Base-by-base conservation (phyloP, 2,888 invertebrate genomes). In the Prosapia bicincta region DNA sequence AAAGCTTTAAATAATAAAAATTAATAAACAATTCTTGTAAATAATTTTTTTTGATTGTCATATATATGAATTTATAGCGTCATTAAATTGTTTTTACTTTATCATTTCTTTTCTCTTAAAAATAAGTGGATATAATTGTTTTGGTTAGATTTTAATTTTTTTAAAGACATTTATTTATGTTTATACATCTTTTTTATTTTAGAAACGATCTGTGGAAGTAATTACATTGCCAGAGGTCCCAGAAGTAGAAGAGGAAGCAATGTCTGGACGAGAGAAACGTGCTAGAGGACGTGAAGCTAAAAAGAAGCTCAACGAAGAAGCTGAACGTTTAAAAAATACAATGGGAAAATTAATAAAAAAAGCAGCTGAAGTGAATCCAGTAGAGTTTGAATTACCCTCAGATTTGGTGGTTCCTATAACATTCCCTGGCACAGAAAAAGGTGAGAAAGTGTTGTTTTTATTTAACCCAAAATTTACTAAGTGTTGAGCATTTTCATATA, bases 361-460 rank as follows among this genome's bases (percentile, higher is more conserved):
- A 0, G 97, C 96, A 1, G 90, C 90, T 80, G 87, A 93, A 77
- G 89, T 95, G 85, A 98, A 98, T 87, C 97, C 98, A 0, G 90
- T 89, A 81, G 96, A 97, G 85, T 98, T 97, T 85, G 93, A 94
- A 82, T 85, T 98, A 81, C 96, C 97, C 0, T 86, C 90, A 69
- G 94, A 96, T 82, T 89, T 96, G 86, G 89, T 89, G 79, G 86
- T 94, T 80, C 91, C 92, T 26, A 91, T 91, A 77, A 88, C 90
- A 71, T 94, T 96, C 83, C 95, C 95, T 0, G 95, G 95, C 1
- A 92, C 92, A 75, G 94, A 94, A 81, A 94, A 93, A 87, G 88
- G 92, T 89, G 86, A 85, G n/a, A n/a, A n/a, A n/a, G n/a, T n/a
- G n/a, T n/a, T n/a, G n/a, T n/a, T n/a, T n/a, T n/a, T n/a, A n/a